Evolutionary conservation across 23 tunicate genomes (phyloP).

Genomic region (Aplidium turbinatum): DNA sequence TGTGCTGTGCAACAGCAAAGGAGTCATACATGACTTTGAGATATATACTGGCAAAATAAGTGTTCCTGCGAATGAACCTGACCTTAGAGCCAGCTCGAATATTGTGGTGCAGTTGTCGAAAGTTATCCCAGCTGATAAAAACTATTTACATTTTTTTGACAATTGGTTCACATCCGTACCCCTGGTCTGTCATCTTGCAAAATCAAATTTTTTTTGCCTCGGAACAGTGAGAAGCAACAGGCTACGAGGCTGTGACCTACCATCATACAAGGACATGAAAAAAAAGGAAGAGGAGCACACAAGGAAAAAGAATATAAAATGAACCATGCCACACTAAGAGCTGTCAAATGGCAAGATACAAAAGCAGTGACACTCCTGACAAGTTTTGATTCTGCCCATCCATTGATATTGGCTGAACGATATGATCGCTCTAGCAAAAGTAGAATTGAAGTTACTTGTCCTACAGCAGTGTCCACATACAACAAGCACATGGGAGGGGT

Average conservation of each 20-base stretch:
- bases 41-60: constrained; percentile 9
- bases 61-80: constrained; percentile 2
- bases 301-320: background rate
- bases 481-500: constrained; percentile 21
- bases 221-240: constrained; percentile 23
- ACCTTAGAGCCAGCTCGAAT: constrained; percentile 31
- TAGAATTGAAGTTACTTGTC: constrained; percentile 18
- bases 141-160: constrained; percentile 27
- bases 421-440: constrained; percentile 9
- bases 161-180: constrained; percentile 26
- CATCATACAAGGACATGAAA: constrained; percentile 7
- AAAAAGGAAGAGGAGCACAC: background rate
- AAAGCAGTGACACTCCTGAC: constrained; percentile 27
- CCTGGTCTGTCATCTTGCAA: background rate
- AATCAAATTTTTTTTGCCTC: constrained; percentile 2
- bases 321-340: constrained; percentile 4
- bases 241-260: background rate
- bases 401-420: background rate
- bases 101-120: constrained; percentile 10
- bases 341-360: constrained; percentile 22
- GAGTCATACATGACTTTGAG: constrained; percentile 19
- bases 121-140: constrained; percentile 3
- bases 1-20: constrained; percentile 16
- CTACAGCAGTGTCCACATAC: constrained; percentile 5
- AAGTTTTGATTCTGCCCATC: constrained; percentile 10